A percentile compares a stretch with the other conserved stretches of the same genome.
Conservation (phyloP, 2,113 vertebrate species). For the Nansenia antarctica region DNA sequence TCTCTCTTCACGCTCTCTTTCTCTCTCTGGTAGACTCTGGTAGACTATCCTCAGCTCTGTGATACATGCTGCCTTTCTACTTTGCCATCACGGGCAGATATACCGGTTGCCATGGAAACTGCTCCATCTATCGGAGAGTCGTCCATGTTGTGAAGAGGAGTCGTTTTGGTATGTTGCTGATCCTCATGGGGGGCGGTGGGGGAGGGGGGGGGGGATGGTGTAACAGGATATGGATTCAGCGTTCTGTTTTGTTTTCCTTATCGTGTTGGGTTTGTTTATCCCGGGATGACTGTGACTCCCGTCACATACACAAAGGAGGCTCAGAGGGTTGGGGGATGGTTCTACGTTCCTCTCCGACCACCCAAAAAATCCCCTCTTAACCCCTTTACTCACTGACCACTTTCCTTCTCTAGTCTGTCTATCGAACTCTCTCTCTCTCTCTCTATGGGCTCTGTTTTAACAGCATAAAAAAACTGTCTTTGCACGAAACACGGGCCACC, state of each 20-base stretch:
- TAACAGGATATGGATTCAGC: constrained; percentile 21
- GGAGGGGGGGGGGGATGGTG: background rate
- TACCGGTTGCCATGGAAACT: constrained; percentile 61
- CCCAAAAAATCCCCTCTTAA: constrained; percentile 32
- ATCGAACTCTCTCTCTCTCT: background rate
- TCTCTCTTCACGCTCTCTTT: background rate
- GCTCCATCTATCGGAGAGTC: constrained; percentile 27
- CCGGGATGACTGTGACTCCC: constrained; percentile 30
- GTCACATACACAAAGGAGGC: constrained; percentile 11
- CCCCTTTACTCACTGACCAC: constrained; percentile 8
- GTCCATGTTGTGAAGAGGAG: constrained; percentile 24
- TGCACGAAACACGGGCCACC: too few species aligned
- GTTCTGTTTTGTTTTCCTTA: constrained; percentile 44
- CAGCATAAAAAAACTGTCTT: too few species aligned
- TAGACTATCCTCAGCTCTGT: constrained; percentile 30
- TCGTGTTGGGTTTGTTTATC: constrained; percentile 39
- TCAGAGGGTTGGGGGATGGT: background rate
- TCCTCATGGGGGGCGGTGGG: background rate
- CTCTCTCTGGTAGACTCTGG: constrained; percentile 38
- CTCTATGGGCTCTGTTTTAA: background rate
- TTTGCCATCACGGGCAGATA: constrained; percentile 40
- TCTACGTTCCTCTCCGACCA: background rate
- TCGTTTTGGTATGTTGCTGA: constrained; percentile 12
- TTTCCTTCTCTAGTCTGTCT: background rate
- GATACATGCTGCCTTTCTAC: constrained; percentile 35